These are phyloP conservation scores for Chionodraco myersi DNA, from an alignment of 2,113 vertebrate species.

Conservation along the genomic window DNA sequence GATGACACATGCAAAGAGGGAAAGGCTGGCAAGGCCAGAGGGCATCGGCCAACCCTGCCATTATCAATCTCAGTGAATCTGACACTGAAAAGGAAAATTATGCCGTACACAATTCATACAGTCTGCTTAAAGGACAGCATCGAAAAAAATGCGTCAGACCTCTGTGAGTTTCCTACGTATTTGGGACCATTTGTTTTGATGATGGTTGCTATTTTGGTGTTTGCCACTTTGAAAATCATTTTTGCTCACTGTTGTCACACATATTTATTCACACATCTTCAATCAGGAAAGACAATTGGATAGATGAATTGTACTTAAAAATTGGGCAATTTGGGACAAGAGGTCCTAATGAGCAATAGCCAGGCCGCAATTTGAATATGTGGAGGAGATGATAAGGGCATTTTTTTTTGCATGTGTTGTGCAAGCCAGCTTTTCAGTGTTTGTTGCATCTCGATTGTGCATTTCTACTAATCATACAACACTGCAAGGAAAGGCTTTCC, in stretches of 20 bases:
- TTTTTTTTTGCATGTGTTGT: conserved; percentile 30
- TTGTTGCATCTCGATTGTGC: not conserved
- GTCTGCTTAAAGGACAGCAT: not conserved
- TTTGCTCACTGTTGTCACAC: not conserved
- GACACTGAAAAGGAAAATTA: conserved; percentile 8
- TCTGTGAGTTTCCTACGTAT: not conserved
- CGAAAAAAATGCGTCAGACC: too few species aligned
- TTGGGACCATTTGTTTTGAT: not conserved
- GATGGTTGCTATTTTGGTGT: not conserved
- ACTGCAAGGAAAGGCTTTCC: not conserved
- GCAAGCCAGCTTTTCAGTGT: conserved; percentile 15
- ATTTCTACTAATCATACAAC: not conserved
- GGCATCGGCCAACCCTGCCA: conserved; percentile 29
- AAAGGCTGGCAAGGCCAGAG: conserved; percentile 46
- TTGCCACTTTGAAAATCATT: not conserved
- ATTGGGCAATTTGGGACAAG: conserved; percentile 16
- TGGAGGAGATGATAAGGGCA: conserved; percentile 16
- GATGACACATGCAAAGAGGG: conserved; percentile 47
- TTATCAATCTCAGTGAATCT: conserved; percentile 9
- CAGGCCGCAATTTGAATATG: conserved; percentile 28
- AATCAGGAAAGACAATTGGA: not conserved
- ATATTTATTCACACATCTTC: conserved; percentile 13
- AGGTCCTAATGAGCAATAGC: conserved; percentile 6
- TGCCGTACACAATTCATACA: not conserved
- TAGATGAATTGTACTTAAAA: not conserved